phyloP scores from a whole-genome alignment of 2,113 vertebrate species.

The Shinisaurus crocodilurus region DNA sequence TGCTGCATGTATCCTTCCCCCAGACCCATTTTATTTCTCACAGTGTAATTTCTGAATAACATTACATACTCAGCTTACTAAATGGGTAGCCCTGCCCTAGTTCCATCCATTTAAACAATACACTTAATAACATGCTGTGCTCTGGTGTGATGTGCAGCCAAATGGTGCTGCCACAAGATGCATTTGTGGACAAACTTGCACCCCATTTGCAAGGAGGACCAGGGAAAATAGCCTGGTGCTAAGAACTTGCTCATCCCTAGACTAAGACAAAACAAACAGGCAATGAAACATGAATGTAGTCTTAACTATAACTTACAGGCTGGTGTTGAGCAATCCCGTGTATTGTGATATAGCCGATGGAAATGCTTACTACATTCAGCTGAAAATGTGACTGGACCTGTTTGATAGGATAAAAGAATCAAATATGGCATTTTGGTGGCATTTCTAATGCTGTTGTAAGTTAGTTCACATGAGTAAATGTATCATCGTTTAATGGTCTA shows the following conservation, averaged over 20 bases:
- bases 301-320: slow-evolving; percentile 83
- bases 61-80: not conserved
- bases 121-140: not conserved
- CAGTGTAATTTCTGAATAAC: not conserved
- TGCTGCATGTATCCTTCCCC: not conserved
- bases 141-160: not conserved
- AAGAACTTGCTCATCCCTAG: not conserved
- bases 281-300: not conserved
- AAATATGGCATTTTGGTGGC: not conserved
- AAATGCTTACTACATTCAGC: slow-evolving; percentile 93
- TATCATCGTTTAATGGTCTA: not conserved
- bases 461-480: not conserved
- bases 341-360: slow-evolving; percentile 93
- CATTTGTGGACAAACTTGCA: not conserved
- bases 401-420: slow-evolving; percentile 62
- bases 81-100: not conserved
- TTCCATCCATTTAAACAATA: not conserved
- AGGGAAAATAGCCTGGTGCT: not conserved
- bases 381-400: slow-evolving; percentile 93
- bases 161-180: not conserved
- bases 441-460: slow-evolving; percentile 34
- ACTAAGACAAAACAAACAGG: not conserved
- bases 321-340: slow-evolving; percentile 90
- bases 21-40: not conserved
- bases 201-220: not conserved